Evolutionary conservation across 2,888 invertebrate genomes (phyloP).

Genomic region (Pharmacophagus antenor): DNA sequence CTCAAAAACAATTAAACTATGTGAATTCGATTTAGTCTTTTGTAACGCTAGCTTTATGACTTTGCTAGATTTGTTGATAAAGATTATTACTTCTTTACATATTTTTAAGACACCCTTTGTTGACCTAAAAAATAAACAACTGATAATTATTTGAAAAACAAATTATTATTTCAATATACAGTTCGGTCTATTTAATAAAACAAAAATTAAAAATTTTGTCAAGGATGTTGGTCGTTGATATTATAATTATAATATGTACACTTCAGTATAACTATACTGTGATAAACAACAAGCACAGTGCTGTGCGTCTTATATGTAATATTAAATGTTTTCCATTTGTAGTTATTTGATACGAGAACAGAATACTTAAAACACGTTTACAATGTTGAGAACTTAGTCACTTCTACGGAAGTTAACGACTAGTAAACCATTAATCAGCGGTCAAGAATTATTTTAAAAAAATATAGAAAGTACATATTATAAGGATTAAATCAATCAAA

Average conservation of each 20-base stretch:
- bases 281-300: slow-evolving; percentile 15
- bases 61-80: too few relatives aligned
- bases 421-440: background rate
- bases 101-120: background rate
- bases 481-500: background rate
- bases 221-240: slow-evolving; percentile 4
- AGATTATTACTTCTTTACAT: too few relatives aligned
- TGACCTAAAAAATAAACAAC: background rate
- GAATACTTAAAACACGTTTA: slow-evolving; percentile 10
- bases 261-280: background rate
- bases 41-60: too few relatives aligned
- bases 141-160: too few relatives aligned
- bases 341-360: slow-evolving; percentile 15
- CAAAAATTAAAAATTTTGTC: background rate
- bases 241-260: background rate
- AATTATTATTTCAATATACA: too few relatives aligned
- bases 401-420: background rate
- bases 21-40: too few relatives aligned
- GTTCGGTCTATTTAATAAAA: too few relatives aligned
- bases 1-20: too few relatives aligned
- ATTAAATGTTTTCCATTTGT: slow-evolving; percentile 11
- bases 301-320: slow-evolving; percentile 13
- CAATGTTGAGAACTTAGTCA: background rate
- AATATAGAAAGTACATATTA: too few relatives aligned
- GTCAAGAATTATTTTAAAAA: background rate